A percentile compares a stretch with the other conserved stretches of the same genome.
Conservation (phyloP, 2,888 invertebrate genomes). For the Brachylomia viminalis region DNA sequence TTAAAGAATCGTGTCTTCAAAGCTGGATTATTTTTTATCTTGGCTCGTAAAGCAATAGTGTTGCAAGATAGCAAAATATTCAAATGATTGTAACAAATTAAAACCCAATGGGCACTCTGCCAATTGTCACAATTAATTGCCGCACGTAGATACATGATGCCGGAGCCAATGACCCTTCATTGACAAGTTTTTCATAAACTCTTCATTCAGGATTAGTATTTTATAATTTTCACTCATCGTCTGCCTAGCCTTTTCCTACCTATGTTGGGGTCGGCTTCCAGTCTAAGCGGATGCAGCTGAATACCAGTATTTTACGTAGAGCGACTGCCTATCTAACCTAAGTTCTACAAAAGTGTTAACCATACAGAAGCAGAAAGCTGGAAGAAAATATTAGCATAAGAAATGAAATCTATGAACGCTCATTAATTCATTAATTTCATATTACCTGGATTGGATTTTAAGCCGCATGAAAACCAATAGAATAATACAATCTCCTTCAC, state of each 20-base stretch:
- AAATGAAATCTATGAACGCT: not conserved
- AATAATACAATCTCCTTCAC: not conserved
- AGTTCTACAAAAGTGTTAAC: not conserved
- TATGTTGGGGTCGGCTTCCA: not conserved
- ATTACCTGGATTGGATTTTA: not conserved
- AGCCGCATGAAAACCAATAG: not conserved
- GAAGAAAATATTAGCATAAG: too few relatives aligned
- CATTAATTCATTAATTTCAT: not conserved
- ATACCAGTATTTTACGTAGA: not conserved
- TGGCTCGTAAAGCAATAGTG: constrained; percentile 54
- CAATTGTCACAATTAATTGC: constrained; percentile 78
- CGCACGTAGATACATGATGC: constrained; percentile 66
- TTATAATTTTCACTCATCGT: not conserved
- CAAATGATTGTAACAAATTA: constrained; percentile 72
- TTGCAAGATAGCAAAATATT: constrained; percentile 61
- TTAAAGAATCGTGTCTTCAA: constrained; percentile 29
- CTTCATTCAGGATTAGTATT: constrained; percentile 23
- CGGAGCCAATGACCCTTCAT: constrained; percentile 75
- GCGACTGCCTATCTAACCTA: not conserved
- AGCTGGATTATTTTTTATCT: constrained; percentile 43
- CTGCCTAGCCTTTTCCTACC: not conserved
- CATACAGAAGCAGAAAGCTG: not conserved
- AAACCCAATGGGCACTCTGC: constrained; percentile 77
- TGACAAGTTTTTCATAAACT: constrained; percentile 58
- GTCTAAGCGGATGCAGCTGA: not conserved